Conservation (phyloP, 2,797 vertebrate species). For the Siniperca obscura region DNA sequence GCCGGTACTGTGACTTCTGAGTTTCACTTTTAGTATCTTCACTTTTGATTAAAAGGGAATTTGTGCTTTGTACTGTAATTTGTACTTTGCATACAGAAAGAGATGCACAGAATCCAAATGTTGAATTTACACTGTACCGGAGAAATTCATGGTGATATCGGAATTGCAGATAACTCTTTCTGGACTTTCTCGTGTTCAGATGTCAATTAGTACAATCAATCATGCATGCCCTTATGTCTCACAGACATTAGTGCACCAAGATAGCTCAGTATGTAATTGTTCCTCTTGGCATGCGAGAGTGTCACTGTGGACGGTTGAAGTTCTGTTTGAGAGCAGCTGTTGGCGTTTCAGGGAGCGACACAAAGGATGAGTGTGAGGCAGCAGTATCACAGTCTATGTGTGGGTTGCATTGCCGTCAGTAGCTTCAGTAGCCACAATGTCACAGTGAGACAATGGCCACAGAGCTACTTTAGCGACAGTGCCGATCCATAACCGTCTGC, state of each 20-base stretch:
- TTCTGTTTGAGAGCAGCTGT: constrained; percentile 29
- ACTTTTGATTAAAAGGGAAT: background rate
- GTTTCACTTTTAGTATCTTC: background rate
- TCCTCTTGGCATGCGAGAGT: background rate
- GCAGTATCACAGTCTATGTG: background rate
- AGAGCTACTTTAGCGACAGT: too few species aligned
- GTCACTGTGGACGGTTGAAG: background rate
- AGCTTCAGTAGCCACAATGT: too few species aligned
- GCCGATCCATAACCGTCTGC: too few species aligned
- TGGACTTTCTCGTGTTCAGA: background rate
- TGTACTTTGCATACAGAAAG: background rate
- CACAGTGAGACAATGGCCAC: too few species aligned
- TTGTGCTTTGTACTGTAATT: background rate
- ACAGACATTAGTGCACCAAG: background rate
- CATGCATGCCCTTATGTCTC: background rate
- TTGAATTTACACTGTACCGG: background rate
- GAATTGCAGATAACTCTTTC: background rate
- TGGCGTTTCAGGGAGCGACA: constrained; percentile 4
- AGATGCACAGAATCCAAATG: background rate
- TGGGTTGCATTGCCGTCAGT: background rate
- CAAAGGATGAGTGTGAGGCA: constrained; percentile 20
- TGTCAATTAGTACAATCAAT: background rate
- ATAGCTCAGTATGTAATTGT: background rate
- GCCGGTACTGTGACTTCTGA: background rate
- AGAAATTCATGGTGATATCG: background rate